Evolutionary conservation across 2,113 vertebrate species (phyloP).

Genomic region (Lontra canadensis): DNA sequence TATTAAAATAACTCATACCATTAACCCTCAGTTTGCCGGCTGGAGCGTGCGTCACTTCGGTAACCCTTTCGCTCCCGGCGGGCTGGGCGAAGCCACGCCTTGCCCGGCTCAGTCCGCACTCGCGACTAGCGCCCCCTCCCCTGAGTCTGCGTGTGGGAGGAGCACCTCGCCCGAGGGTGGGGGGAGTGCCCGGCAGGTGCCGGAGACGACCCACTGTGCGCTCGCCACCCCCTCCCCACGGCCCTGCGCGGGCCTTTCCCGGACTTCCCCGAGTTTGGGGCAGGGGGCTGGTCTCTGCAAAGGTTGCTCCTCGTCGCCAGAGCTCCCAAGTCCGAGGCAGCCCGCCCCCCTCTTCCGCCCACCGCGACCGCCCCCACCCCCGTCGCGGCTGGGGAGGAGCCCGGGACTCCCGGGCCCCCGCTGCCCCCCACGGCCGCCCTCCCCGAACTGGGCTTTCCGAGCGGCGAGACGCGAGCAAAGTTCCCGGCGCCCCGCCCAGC

Average conservation of each 20-base stretch:
- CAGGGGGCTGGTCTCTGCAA: neutral
- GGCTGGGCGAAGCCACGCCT: conserved; percentile 61
- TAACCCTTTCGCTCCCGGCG: conserved; percentile 53
- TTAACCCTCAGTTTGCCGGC: conserved; percentile 67
- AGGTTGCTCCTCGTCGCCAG: neutral
- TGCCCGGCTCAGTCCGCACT: neutral
- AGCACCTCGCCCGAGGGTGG: neutral
- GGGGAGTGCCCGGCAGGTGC: neutral
- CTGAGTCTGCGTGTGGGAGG: neutral
- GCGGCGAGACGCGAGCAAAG: conserved; percentile 1
- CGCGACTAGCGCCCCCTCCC: neutral
- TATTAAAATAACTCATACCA: conserved; percentile 45
- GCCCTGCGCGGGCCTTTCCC: neutral
- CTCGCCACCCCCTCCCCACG: neutral
- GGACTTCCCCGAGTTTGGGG: conserved; percentile 36
- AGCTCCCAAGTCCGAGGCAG: neutral
- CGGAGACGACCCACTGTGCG: neutral
- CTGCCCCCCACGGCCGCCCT: neutral
- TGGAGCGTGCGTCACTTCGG: neutral
- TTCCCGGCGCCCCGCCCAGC: conserved; percentile 38
- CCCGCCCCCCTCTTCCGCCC: neutral
- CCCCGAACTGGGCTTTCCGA: neutral
- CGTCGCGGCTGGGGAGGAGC: neutral
- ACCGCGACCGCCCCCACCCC: neutral
- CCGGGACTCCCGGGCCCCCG: rapidly evolving